Evolutionary conservation across 2,113 vertebrate species (phyloP).

Genomic region (Sylvicapra grimmia): DNA sequence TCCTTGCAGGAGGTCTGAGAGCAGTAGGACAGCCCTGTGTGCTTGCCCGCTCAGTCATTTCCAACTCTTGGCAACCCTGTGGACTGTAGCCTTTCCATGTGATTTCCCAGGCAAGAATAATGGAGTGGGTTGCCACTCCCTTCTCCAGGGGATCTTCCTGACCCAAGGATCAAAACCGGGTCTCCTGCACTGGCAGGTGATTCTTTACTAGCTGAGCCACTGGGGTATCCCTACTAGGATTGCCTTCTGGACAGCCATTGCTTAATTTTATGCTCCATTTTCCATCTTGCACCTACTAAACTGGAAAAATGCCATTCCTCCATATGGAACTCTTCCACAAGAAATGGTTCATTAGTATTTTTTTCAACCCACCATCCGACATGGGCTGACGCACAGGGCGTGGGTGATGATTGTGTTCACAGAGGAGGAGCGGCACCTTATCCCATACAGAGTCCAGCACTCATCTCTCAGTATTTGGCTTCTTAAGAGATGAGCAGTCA

Average conservation of each 20-base stretch:
- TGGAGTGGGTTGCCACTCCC: not conserved
- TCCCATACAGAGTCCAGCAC: not conserved
- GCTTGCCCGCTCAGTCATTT: not conserved
- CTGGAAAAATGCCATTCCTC: not conserved
- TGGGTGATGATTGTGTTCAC: not conserved
- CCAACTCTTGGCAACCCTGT: not conserved
- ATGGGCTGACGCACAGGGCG: too few relatives aligned
- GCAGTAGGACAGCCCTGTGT: not conserved
- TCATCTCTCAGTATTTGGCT: not conserved
- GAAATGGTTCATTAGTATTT: not conserved
- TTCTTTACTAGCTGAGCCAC: not conserved
- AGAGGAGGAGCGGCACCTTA: rapidly evolving
- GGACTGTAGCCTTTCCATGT: not conserved
- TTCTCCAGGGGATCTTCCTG: not conserved
- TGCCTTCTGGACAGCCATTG: not conserved
- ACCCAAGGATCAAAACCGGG: not conserved
- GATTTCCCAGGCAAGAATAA: not conserved
- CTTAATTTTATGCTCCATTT: not conserved
- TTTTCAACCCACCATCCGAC: not conserved
- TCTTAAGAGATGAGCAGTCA: not conserved
- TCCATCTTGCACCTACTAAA: not conserved
- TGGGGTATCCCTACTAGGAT: not conserved
- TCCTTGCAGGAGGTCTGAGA: not conserved
- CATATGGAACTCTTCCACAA: not conserved
- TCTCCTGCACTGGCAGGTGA: not conserved